Conservation (phyloP, 1,140 invertebrate species). For the Anoplolepis gracilipes region DNA sequence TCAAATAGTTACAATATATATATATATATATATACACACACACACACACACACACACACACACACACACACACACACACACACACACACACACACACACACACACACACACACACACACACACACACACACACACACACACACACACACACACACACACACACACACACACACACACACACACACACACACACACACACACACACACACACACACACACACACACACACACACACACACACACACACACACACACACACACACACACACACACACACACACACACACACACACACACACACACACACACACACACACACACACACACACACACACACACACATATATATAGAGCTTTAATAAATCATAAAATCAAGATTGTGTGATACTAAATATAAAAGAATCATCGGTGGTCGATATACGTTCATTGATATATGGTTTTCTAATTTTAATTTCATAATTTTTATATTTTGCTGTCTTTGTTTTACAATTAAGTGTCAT, state of each 20-base stretch:
- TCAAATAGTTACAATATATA: background rate
- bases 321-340: background rate
- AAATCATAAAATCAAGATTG: background rate
- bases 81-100: background rate
- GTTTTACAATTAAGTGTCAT: background rate
- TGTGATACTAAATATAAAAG: background rate
- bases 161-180: background rate
- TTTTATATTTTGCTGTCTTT: background rate
- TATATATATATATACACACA: too few species aligned
- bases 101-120: background rate
- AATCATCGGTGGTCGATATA: background rate
- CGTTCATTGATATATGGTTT: background rate
- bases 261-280: background rate
- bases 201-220: background rate
- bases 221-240: background rate
- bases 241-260: background rate
- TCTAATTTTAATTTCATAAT: background rate
- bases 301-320: background rate
- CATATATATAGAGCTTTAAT: background rate
- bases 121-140: background rate
- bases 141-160: background rate
- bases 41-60: background rate
- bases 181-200: background rate
- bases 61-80: background rate
- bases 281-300: background rate